Evolutionary conservation across 2,888 invertebrate species (phyloP).

Genomic region (Trichopria drosophilae): DNA sequence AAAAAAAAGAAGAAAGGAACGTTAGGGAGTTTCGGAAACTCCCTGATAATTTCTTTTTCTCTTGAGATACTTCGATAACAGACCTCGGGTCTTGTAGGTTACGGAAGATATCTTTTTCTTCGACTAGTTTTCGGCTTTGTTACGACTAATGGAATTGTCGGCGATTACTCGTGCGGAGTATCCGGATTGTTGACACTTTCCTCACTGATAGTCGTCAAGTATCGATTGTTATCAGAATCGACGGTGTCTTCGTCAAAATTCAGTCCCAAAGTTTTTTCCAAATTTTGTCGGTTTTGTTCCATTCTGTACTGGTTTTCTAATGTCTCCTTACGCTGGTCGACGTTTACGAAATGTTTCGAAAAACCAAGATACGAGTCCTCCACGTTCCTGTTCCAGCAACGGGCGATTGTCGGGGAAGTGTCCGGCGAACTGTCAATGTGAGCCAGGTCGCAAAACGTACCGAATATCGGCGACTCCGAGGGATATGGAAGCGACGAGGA

Average conservation of each 20-base stretch:
- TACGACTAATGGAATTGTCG: conserved; percentile 20
- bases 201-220: conserved; percentile 48
- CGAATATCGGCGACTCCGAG: conserved; percentile 46
- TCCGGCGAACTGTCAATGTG: conserved; percentile 47
- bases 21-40: too few relatives aligned
- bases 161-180: conserved; percentile 42
- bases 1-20: conserved; percentile 3
- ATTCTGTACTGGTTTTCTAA: conserved; percentile 39
- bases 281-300: conserved; percentile 41
- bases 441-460: conserved; percentile 47
- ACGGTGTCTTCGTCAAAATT: conserved; percentile 31
- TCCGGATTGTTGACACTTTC: conserved; percentile 42
- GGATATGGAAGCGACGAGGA: conserved; percentile 41
- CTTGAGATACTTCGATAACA: too few relatives aligned
- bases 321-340: conserved; percentile 37
- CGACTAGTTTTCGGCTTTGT: conserved; percentile 37
- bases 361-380: conserved; percentile 37
- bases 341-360: conserved; percentile 41
- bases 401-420: conserved; percentile 43
- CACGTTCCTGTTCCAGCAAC: conserved; percentile 40
- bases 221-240: conserved; percentile 33
- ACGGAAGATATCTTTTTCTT: too few relatives aligned
- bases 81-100: too few relatives aligned
- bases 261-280: conserved; percentile 38
- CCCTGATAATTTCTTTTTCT: too few relatives aligned